Conservation (phyloP, 2,113 vertebrate species). For the Dasyprocta punctata region DNA sequence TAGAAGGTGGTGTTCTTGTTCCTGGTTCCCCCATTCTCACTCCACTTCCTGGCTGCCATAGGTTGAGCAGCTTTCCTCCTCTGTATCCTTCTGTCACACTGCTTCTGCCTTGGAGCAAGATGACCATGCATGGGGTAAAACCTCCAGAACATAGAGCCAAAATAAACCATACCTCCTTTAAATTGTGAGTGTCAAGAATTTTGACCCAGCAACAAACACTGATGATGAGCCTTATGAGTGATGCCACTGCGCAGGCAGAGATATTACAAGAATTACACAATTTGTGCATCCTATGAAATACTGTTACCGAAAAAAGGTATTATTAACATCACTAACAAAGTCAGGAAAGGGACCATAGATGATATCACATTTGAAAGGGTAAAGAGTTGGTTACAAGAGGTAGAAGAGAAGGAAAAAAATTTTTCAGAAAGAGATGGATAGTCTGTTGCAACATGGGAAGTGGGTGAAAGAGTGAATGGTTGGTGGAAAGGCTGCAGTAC, state of each 20-base stretch:
- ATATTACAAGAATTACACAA: neutral
- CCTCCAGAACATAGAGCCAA: neutral
- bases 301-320: neutral
- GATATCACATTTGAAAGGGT: neutral
- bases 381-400: neutral
- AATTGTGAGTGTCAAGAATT: neutral
- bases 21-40: neutral
- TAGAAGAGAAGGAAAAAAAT: neutral
- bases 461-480: fast-evolving
- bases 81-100: neutral
- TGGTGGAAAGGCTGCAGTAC: neutral
- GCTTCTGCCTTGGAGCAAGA: neutral
- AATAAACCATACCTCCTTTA: neutral
- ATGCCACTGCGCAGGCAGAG: neutral
- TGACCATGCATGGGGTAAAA: neutral
- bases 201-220: neutral
- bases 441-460: neutral
- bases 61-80: neutral
- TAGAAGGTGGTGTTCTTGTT: neutral
- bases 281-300: neutral
- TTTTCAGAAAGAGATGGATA: neutral
- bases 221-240: neutral
- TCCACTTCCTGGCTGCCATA: neutral
- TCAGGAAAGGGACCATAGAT: neutral
- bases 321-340: neutral